Percentiles rank a stretch among this genome's conserved stretches.
These are phyloP conservation scores for Melanophora roralis DNA, from an alignment of 2,888 invertebrate genomes.

Conservation along the genomic window DNA sequence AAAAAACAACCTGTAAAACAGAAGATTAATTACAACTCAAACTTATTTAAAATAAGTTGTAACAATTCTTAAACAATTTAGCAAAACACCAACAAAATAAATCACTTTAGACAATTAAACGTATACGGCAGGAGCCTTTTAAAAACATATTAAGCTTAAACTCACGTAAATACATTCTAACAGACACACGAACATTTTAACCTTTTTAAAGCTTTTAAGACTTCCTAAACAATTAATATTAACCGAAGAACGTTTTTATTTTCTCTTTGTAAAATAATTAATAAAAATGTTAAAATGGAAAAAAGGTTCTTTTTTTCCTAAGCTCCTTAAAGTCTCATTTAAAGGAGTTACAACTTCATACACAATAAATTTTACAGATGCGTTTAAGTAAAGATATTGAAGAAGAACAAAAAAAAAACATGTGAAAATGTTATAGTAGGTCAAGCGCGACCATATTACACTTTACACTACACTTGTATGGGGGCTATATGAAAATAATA, in stretches of 20 bases:
- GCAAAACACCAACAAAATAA: not conserved
- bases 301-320: not conserved
- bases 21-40: no score
- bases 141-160: not conserved
- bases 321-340: no score
- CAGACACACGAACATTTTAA: not conserved
- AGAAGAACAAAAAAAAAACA: not conserved
- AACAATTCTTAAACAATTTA: not conserved
- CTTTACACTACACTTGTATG: no score
- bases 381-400: not conserved
- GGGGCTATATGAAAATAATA: no score
- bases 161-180: not conserved
- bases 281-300: not conserved
- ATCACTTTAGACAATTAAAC: not conserved
- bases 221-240: slow-evolving; percentile 48
- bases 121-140: not conserved
- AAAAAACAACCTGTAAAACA: no score
- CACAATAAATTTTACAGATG: slow-evolving; percentile 44
- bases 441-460: no score
- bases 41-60: not conserved
- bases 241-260: slow-evolving; percentile 6
- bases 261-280: not conserved
- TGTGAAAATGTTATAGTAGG: no score
- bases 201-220: slow-evolving; percentile 45
- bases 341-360: slow-evolving; percentile 14